A percentile compares a stretch with the other conserved stretches of the same genome.
Evolutionary conservation across 2,888 invertebrate species (phyloP).

Genomic region (Drymonia ruficornis): DNA sequence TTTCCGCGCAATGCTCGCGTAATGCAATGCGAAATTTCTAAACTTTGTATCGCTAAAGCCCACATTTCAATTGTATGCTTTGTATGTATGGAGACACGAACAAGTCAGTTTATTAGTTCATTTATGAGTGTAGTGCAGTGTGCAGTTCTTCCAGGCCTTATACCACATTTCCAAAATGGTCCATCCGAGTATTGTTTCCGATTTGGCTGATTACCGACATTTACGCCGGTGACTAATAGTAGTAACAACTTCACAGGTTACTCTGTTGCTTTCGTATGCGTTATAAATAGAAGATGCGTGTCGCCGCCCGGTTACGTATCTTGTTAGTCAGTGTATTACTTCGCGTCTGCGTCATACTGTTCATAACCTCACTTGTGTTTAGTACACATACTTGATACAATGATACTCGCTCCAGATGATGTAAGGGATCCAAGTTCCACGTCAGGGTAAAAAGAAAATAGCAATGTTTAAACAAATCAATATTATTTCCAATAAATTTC

Average conservation of each 20-base stretch:
- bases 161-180: too few species aligned
- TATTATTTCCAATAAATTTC: constrained; percentile 84
- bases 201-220: too few species aligned
- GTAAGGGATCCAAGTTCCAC: constrained; percentile 13
- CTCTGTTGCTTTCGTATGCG: constrained; percentile 18
- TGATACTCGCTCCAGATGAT: constrained; percentile 19
- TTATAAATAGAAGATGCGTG: constrained; percentile 45
- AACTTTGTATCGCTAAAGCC: too few species aligned
- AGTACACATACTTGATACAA: background rate
- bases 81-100: too few species aligned
- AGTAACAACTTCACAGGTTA: background rate
- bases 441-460: constrained; percentile 44
- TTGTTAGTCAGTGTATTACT: constrained; percentile 54
- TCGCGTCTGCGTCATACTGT: constrained; percentile 49
- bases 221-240: background rate
- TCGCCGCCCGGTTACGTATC: constrained; percentile 40
- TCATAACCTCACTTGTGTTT: constrained; percentile 36
- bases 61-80: too few species aligned
- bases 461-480: constrained; percentile 80
- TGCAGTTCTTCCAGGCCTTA: too few species aligned
- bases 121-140: too few species aligned
- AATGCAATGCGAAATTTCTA: too few species aligned
- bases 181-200: too few species aligned
- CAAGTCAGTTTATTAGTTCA: too few species aligned
- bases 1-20: too few species aligned